A percentile compares a stretch with the other conserved stretches of the same genome.
phyloP scores from a whole-genome alignment of 2,888 invertebrate genomes.

The Sthenelais limicola region DNA sequence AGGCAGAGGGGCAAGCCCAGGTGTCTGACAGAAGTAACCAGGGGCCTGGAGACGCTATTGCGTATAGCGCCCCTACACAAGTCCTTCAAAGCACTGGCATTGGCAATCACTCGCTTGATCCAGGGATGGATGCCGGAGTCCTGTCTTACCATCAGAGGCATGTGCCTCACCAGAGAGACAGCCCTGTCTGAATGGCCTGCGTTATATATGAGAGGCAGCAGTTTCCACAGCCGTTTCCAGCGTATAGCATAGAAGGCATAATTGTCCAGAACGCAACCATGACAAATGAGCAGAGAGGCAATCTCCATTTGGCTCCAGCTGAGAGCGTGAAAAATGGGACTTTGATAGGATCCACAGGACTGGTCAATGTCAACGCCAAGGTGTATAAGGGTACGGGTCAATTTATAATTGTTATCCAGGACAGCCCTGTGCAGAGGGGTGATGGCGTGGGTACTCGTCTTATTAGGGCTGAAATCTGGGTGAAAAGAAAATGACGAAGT shows the following conservation, averaged over 20 bases:
- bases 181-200: slow-evolving; percentile 1
- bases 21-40: too few relatives aligned
- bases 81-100: neutral
- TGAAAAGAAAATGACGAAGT: too few relatives aligned
- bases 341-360: neutral
- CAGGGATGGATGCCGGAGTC: neutral
- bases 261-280: neutral
- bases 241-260: neutral
- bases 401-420: slow-evolving; percentile 7
- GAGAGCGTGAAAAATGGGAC: neutral
- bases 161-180: neutral
- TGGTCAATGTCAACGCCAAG: neutral
- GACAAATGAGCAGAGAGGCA: neutral
- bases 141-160: neutral
- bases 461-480: too few relatives aligned
- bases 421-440: slow-evolving; percentile 6
- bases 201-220: neutral
- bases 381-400: neutral
- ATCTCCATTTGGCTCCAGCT: slow-evolving; percentile 1
- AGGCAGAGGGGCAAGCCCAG: too few relatives aligned
- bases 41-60: too few relatives aligned
- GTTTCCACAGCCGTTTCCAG: neutral
- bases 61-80: slow-evolving; percentile 4
- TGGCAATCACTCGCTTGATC: neutral
- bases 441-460: neutral